phyloP scores from a whole-genome alignment of 1,140 invertebrate genomes.

The Helicoverpa zea region DNA sequence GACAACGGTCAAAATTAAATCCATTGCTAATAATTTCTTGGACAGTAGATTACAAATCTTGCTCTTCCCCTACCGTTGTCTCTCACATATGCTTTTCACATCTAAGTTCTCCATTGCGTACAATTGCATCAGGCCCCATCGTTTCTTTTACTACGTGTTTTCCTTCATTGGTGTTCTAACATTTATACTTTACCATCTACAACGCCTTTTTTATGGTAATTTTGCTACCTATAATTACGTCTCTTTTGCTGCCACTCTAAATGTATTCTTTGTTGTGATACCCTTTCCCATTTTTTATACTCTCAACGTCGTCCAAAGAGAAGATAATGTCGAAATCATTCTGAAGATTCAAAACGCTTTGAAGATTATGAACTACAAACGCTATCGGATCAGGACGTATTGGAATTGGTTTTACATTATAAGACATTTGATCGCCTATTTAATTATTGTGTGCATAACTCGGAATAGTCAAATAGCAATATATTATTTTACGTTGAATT shows the following conservation, averaged over 20 bases:
- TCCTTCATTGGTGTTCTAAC: neutral
- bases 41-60: neutral
- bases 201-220: neutral
- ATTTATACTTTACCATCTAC: neutral
- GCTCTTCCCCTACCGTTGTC: neutral
- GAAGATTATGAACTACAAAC: neutral
- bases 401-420: neutral
- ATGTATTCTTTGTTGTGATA: neutral
- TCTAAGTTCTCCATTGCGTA: slow-evolving; percentile 1
- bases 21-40: slow-evolving; percentile 10
- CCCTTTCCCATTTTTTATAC: neutral
- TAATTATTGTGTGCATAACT: neutral
- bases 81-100: neutral
- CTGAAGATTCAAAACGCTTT: slow-evolving; percentile 22
- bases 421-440: neutral
- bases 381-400: neutral
- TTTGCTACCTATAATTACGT: too few species aligned
- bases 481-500: neutral
- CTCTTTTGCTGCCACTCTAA: neutral
- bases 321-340: neutral
- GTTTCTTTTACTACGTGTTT: neutral
- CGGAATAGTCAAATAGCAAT: neutral
- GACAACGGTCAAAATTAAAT: neutral
- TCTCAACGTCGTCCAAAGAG: slow-evolving; percentile 1
- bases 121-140: slow-evolving; percentile 22